A percentile compares a stretch with the other conserved stretches of the same genome.
phyloP scores from a whole-genome alignment of 2,113 vertebrate genomes.

The Grammomys dolichurus region DNA sequence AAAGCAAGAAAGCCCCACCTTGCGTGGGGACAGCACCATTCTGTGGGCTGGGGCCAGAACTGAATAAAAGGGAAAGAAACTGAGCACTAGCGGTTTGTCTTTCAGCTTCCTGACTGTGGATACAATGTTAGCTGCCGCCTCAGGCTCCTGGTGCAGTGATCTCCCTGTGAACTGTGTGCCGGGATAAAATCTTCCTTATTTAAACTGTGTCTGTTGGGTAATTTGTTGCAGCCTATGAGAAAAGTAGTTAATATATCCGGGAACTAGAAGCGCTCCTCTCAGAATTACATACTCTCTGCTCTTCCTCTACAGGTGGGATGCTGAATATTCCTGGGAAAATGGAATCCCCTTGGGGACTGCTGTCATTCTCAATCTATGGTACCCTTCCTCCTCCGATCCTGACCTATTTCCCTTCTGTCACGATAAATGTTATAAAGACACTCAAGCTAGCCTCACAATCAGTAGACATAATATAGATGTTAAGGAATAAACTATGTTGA shows the following conservation, averaged over 20 bases:
- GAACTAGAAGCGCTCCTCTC: background rate
- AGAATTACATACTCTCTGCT: background rate
- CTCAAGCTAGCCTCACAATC: background rate
- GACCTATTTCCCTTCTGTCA: background rate
- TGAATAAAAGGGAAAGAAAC: background rate
- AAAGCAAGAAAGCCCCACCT: background rate
- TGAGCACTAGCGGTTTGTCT: fast-evolving
- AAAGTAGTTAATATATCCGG: background rate
- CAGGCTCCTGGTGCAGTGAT: background rate
- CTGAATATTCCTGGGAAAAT: background rate
- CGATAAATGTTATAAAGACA: background rate
- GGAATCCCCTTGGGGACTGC: fast-evolving
- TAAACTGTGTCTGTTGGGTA: background rate
- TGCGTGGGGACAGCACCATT: too few relatives aligned
- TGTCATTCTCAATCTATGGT: fast-evolving
- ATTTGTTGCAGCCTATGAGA: background rate
- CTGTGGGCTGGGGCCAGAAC: background rate
- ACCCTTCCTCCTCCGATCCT: background rate
- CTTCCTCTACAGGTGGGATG: background rate
- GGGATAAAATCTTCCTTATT: background rate
- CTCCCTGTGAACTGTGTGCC: background rate
- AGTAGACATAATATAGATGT: background rate
- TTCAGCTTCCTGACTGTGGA: background rate
- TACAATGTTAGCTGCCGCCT: background rate
- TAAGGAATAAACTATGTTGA: background rate